Conservation (phyloP, 2,888 invertebrate species). For the Vesta saturnalis region DNA sequence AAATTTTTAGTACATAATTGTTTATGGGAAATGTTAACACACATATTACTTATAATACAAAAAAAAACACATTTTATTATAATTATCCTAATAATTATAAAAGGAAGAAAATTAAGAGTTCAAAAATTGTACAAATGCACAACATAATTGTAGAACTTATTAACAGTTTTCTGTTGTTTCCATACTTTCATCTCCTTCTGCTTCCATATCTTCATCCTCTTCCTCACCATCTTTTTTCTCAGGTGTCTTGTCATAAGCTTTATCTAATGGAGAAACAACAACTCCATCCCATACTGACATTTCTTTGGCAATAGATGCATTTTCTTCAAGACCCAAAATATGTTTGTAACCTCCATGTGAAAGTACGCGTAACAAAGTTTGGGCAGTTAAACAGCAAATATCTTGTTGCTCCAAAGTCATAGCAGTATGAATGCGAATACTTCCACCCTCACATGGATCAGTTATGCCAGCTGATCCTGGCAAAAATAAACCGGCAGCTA, state of each 20-base stretch:
- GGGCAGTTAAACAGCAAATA: conserved; percentile 91
- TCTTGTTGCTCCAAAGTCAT: conserved; percentile 94
- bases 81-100: too few species aligned
- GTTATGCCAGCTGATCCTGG: conserved; percentile 93
- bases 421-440: conserved; percentile 88
- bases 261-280: conserved; percentile 93
- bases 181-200: conserved; percentile 68
- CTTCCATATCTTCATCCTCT: conserved; percentile 75
- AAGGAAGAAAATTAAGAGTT: too few species aligned
- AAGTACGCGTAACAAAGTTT: conserved; percentile 89
- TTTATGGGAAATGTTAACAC: too few species aligned
- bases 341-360: conserved; percentile 94
- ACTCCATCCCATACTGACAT: conserved; percentile 98
- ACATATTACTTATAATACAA: too few species aligned
- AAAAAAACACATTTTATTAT: too few species aligned
- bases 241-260: conserved; percentile 86
- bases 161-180: conserved; percentile 60
- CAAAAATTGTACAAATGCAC: too few species aligned
- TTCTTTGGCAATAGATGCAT: conserved; percentile 72
- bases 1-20: too few species aligned
- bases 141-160: too few species aligned
- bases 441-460: conserved; percentile 94
- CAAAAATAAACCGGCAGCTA: conserved; percentile 94
- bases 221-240: conserved; percentile 80
- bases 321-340: conserved; percentile 77